Base-by-base conservation (phyloP, 2,888 invertebrate species). In the Caenorhabditis auriculariae region DNA sequence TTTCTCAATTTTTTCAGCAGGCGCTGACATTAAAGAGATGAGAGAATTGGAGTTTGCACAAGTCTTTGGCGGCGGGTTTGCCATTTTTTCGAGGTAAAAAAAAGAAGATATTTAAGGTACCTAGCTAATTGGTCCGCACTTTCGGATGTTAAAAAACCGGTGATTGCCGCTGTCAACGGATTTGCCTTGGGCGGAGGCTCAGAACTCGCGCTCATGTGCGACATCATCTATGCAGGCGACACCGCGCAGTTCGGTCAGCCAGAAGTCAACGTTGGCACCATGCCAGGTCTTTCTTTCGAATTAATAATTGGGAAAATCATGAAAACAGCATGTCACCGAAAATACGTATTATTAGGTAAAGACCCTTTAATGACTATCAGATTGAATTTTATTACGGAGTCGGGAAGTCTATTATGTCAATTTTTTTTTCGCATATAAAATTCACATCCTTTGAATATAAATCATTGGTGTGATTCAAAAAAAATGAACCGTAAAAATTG, bases 121-220 rank as follows among this genome's bases (percentile, higher is more conserved):
- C 86, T 96, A 28, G 85, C 85, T 57, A 87, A 89, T 73, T 98
- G 95, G 95, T 88, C 89, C 58, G 85, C 87, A 53, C 86, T 96
- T 9, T 86, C 89, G 5, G 85, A 87, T 66, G 26, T 88, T 53
- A 88, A 86, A 50, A 96, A 95, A 81, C 96, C 96, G 1, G 86
- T 93, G 44, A 93, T 98, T 76, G 98, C 96, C 28, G 98, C 95
- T 57, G 96, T 98, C 17, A 96, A 96, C 83, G 96, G 96, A 52
- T 96, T 90, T 84, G 95, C 96, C 75, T 91, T 91, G 84, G 87
- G 96, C n/a, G 96, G 96, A 41, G 96, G 96, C 0, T 95, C 94
- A 83, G 96, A 98, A 83, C 82, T 98, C 53, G 95, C 96, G 2
- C 93, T 98, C 94, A 91, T 95, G 88, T 96, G 96, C 82, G 96